Evolutionary conservation across 1,140 invertebrate species (phyloP), one percentile per base, ranked within the genome.

Genomic region (Magallana gigas): DNA sequence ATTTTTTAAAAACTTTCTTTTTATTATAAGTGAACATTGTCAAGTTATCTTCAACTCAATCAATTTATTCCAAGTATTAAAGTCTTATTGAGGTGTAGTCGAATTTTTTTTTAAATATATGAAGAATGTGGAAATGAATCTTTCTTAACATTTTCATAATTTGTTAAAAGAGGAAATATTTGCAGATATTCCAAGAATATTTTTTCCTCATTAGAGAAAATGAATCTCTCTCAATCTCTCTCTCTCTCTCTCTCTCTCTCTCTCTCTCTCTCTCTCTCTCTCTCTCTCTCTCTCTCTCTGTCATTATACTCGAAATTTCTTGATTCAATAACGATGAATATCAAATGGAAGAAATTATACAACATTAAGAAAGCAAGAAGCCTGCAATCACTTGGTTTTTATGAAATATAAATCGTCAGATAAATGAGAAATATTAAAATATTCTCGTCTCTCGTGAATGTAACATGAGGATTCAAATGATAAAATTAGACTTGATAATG

Each of bases 161-260:
- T 29, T 29, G 12, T 76, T 18, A 2, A 11, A 76, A 12, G 68
- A 76, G 36, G 68, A 76, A 76, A 71, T 3, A 62, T 12, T 62
- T 62, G 14, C n/a, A n/a, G n/a, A 62, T 62, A 12, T n/a, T 16
- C 60, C n/a, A 16, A 62, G 12, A 16, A 16, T n/a, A 62, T 16
- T 62, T 12, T 62, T 12, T 11, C 9, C 60, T 62, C n/a, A 6
- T 62, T 3, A 16, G 6, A 62, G n/a, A 0, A 62, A 62, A 62
- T 12, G n/a, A 12, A 62, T 0, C 8, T 1, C 29, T 81, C 80
- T n/a, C n/a, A n/a, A n/a, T n/a, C n/a, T 82, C 80, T 82, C 80
- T 82, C 80, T 82, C 48, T 82, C 80, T 82, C 80, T 82, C 80
- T 82, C 80, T 83, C 81, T 83, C 81, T 83, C 81, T 64, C 62